Conservation (phyloP, 2,797 vertebrate species). For the Sphenodon punctatus region DNA sequence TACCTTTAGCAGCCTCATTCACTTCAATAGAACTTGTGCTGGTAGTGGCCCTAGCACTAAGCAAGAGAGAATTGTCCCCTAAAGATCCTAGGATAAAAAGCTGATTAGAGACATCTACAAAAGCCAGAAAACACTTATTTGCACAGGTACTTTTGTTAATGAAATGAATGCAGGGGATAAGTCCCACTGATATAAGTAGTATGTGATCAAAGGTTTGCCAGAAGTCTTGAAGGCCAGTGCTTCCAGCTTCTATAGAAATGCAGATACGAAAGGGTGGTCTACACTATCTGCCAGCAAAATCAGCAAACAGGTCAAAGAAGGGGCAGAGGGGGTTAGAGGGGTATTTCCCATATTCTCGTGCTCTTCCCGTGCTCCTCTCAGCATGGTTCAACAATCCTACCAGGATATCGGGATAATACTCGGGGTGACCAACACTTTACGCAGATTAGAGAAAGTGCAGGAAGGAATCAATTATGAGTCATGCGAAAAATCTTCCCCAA, state of each 20-base stretch:
- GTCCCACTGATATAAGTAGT: not conserved
- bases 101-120: not conserved
- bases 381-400: not conserved
- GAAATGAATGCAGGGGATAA: not conserved
- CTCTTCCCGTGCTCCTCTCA: too few species aligned
- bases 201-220: fast-evolving
- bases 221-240: not conserved
- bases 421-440: not conserved
- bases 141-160: not conserved
- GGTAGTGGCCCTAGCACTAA: too few species aligned
- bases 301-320: conserved; percentile 1
- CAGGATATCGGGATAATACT: not conserved
- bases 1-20: too few species aligned
- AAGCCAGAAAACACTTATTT: not conserved
- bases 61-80: too few species aligned
- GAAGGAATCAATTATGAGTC: not conserved
- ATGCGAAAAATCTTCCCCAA: not conserved
- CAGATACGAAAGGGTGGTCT: not conserved
- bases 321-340: too few species aligned
- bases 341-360: too few species aligned
- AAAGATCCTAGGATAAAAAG: not conserved
- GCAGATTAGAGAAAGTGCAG: not conserved
- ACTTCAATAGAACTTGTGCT: too few species aligned
- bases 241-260: not conserved
- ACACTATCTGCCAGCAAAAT: too few species aligned